Evolutionary conservation across 2,113 vertebrate genomes (phyloP).

Genomic region (Sigmodon hispidus): DNA sequence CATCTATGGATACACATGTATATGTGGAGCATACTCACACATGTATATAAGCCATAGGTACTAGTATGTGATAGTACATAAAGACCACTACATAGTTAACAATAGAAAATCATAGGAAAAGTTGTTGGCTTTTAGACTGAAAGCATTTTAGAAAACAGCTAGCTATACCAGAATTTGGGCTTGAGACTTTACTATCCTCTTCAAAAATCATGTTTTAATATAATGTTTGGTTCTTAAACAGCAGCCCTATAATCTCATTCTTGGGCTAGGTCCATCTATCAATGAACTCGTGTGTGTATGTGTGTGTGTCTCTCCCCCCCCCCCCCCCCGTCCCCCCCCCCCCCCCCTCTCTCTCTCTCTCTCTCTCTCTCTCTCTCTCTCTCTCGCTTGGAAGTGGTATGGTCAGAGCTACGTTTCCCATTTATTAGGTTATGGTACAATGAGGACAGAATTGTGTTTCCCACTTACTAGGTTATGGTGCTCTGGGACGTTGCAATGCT

Average conservation of each 20-base stretch:
- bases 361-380: too few species aligned
- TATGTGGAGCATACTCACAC: background rate
- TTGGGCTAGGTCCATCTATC: background rate
- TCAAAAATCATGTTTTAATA: background rate
- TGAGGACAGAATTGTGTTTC: background rate
- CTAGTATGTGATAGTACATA: background rate
- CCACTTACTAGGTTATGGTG: slow-evolving; percentile 89
- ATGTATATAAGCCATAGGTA: background rate
- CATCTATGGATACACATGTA: background rate
- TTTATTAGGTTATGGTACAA: too few species aligned
- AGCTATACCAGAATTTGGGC: background rate
- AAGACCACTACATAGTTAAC: background rate
- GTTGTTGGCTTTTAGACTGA: slow-evolving; percentile 13
- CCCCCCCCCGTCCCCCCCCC: too few species aligned
- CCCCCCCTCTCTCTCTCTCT: too few species aligned
- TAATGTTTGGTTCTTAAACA: background rate
- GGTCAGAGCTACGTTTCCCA: background rate
- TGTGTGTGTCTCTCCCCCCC: background rate
- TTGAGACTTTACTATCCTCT: background rate
- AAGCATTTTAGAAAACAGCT: slow-evolving; percentile 32
- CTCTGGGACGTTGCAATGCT: slow-evolving; percentile 89
- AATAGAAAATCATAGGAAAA: background rate
- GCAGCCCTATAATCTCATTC: background rate
- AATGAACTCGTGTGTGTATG: background rate
- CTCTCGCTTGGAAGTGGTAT: background rate